Percentiles rank a stretch among this genome's conserved stretches.
These are phyloP conservation scores for Desmophyllum pertusum DNA, from an alignment of 92 coral and sea anemone species.

Conservation along the genomic window DNA sequence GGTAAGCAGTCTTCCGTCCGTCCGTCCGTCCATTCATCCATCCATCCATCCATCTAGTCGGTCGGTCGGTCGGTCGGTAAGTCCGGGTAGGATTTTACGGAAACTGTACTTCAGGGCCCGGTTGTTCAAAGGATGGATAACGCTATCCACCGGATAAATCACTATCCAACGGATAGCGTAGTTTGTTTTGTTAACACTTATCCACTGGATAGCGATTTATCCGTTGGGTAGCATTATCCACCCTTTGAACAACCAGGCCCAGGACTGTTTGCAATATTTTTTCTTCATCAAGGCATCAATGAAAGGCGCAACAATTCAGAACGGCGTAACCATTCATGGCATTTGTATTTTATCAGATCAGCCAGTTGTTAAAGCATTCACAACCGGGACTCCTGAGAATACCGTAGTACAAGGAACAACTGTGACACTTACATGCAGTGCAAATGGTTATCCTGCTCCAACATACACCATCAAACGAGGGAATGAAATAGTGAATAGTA, in stretches of 20 bases:
- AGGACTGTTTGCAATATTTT: neutral
- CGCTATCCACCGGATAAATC: no score
- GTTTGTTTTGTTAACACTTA: no score
- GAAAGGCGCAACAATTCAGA: neutral
- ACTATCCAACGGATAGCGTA: no score
- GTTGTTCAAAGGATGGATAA: no score
- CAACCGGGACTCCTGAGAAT: conserved; percentile 56
- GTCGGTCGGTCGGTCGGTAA: neutral
- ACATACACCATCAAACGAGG: conserved; percentile 50
- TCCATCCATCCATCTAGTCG: no score
- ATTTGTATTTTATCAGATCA: conserved; percentile 29
- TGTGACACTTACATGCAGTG: conserved; percentile 54
- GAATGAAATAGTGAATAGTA: neutral
- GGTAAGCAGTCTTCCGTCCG: no score
- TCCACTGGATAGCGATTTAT: no score
- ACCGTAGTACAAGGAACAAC: conserved; percentile 38
- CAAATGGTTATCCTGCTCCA: conserved; percentile 76
- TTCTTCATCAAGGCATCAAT: neutral
- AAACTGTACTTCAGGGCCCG: no score
- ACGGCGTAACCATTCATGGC: neutral
- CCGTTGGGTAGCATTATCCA: no score
- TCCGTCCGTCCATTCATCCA: no score
- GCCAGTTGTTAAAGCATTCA: conserved; percentile 49
- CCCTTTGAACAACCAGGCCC: no score
- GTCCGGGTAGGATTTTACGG: no score